Base-by-base conservation (phyloP, 1,140 invertebrate genomes). In the Caenorhabditis briggsae region DNA sequence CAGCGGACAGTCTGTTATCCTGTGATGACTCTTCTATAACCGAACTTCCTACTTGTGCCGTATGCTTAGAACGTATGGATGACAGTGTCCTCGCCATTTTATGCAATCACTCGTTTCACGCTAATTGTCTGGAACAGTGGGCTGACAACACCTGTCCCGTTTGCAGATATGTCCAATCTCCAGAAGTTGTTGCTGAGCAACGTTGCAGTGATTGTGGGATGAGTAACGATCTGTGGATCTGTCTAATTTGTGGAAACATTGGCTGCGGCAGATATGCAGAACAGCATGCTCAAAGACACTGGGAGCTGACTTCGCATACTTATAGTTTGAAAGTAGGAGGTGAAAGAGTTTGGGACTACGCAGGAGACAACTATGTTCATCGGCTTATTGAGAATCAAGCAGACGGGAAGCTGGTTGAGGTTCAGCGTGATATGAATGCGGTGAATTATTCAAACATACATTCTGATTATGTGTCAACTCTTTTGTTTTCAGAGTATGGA, bases 31-130 rank as follows among this genome's bases (percentile, higher is more conserved):
- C 94, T n/a, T 95, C 95, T 1, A 95, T 97, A 89, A 97, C 96
- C 0, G 98, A 99, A 93, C 93, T 99, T 83, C 97, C 97, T n/a
- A 97, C 96, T 5, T 99, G 98, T 93, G 96, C 97, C 9, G 97
- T 98, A 20, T 98, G 97, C 92, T 93, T 97, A 92, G 98, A 99
- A 93, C 95, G 97, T 92, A 94, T 95, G 94, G 94, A 99, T 93
- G 97, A 99, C 93, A 97, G 97, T 5, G 96, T 99, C 88, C 94
- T 99, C 83, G 99, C 97, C 7, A 98, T 99, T 91, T 94, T 99
- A 50, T 99, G 98, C 92, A 98, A 99, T 93, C 98, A 99, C 93
- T 95, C 97, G 0, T 99, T 99, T 93, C 98, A 99, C 93, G 95
- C 96, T 20, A 95, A 95, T 89, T 99, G 98, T 93, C 93, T 99